These are phyloP conservation scores for Onychorhynchus coronatus DNA, from an alignment of 2,113 vertebrate genomes.

Conservation along the genomic window DNA sequence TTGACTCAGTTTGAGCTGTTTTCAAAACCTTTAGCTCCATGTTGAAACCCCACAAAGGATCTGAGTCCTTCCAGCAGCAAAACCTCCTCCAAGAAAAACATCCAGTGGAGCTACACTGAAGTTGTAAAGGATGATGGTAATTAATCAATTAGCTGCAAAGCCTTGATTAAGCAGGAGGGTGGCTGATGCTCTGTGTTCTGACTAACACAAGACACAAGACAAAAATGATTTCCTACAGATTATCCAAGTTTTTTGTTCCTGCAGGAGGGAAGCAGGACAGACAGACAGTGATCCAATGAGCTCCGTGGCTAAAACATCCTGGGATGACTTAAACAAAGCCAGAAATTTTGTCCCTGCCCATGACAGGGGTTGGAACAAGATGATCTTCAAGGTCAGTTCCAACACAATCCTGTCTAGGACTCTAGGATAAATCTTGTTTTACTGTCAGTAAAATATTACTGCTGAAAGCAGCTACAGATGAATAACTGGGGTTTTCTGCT, in stretches of 20 bases:
- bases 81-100: background rate
- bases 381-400: background rate
- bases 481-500: background rate
- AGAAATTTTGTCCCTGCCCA: background rate
- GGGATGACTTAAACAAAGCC: background rate
- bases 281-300: fast-evolving
- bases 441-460: background rate
- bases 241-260: fast-evolving
- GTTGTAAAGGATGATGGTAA: background rate
- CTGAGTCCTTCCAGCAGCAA: background rate
- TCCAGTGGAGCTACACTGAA: background rate
- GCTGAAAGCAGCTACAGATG: background rate
- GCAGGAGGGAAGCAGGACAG: fast-evolving
- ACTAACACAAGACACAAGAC: background rate
- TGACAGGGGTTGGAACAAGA: fast-evolving
- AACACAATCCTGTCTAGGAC: background rate
- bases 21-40: fast-evolving
- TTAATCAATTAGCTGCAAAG: background rate
- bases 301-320: background rate
- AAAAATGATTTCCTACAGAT: fast-evolving
- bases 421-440: background rate
- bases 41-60: fast-evolving
- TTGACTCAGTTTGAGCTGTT: fast-evolving
- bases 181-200: background rate
- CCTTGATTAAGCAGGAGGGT: background rate